Conservation (phyloP, 2,113 vertebrate species). For the Meles meles region DNA sequence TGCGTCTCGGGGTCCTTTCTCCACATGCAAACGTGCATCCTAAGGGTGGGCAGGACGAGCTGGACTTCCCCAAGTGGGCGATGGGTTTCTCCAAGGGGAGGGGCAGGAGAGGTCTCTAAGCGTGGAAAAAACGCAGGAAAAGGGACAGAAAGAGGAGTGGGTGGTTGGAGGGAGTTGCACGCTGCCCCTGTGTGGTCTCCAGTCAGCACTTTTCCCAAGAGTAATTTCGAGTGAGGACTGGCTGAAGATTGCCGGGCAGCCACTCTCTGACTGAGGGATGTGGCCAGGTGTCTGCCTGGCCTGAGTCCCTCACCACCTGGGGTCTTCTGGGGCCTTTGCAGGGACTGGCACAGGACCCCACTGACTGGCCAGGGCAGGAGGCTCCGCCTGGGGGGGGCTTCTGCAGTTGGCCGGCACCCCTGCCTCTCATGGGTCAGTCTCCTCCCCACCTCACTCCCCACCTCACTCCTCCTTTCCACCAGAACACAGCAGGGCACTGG, state of each 20-base stretch:
- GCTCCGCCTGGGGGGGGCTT: not conserved
- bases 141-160: not conserved
- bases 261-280: accelerated
- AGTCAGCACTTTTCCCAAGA: not conserved
- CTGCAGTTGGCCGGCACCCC: accelerated
- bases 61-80: accelerated
- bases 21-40: accelerated
- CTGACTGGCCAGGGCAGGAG: not conserved
- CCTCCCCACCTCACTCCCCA: not conserved
- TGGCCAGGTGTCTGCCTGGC: not conserved
- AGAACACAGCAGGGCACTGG: not conserved
- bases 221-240: too few relatives aligned
- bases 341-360: not conserved
- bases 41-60: accelerated
- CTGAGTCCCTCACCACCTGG: not conserved
- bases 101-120: not conserved
- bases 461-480: too few relatives aligned
- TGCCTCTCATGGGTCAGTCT: accelerated
- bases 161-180: accelerated
- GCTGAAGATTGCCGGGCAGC: not conserved
- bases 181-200: not conserved
- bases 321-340: not conserved
- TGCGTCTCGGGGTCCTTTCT: not conserved
- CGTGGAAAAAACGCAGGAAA: not conserved
- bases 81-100: not conserved